Percentiles rank a stretch among this genome's conserved stretches.
phyloP scores from a whole-genome alignment of 2,797 vertebrate genomes.

The Sebastes wilsoni region DNA sequence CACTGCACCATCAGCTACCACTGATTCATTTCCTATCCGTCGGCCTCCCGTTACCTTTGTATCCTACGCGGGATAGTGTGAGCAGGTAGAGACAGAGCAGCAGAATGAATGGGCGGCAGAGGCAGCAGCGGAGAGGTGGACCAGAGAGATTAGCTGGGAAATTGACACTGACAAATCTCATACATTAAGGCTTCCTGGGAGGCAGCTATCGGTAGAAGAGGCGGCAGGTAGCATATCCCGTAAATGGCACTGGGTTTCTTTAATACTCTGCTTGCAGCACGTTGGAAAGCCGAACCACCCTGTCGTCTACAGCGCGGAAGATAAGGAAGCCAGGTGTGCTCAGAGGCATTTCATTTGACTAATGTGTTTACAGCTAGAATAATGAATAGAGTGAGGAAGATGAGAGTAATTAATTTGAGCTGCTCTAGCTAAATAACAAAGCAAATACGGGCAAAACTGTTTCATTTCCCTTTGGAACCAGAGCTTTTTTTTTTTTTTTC shows the following conservation, averaged over 20 bases:
- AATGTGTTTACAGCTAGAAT: slow-evolving; percentile 77
- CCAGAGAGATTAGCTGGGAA: slow-evolving; percentile 83
- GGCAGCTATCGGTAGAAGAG: slow-evolving; percentile 68
- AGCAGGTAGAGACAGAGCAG: slow-evolving; percentile 56
- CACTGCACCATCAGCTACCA: not conserved
- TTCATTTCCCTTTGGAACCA: slow-evolving; percentile 75
- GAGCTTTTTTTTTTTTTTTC: not conserved
- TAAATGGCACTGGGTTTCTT: slow-evolving; percentile 54
- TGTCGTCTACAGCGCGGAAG: slow-evolving; percentile 16
- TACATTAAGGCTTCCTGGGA: slow-evolving; percentile 84
- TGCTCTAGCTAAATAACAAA: slow-evolving; percentile 80
- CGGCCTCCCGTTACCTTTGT: slow-evolving; percentile 22
- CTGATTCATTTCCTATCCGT: slow-evolving; percentile 23
- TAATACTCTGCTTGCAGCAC: slow-evolving; percentile 53
- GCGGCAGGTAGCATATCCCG: slow-evolving; percentile 58
- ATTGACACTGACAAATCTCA: slow-evolving; percentile 87
- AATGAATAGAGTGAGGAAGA: slow-evolving; percentile 72
- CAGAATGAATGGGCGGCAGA: slow-evolving; percentile 74
- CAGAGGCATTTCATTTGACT: slow-evolving; percentile 73
- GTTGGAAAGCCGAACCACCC: slow-evolving; percentile 32
- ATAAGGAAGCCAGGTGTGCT: slow-evolving; percentile 77
- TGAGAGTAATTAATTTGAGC: slow-evolving; percentile 79
- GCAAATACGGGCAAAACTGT: slow-evolving; percentile 80
- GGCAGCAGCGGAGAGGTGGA: slow-evolving; percentile 77
- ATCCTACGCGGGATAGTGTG: slow-evolving; percentile 10